Evolutionary conservation across 2,113 vertebrate species (phyloP).

Genomic region (Rhea americana): DNA sequence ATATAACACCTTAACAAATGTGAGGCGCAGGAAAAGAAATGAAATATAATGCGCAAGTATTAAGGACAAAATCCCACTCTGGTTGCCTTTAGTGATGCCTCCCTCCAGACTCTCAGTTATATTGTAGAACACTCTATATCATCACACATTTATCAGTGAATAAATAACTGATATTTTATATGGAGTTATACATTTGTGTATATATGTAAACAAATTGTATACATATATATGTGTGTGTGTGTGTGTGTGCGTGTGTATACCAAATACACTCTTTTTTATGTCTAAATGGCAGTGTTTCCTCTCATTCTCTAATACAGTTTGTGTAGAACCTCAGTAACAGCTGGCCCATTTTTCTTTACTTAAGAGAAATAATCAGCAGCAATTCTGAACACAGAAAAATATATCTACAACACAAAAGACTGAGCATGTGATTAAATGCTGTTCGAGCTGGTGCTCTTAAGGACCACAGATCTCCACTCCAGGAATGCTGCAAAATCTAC

Average conservation of each 20-base stretch:
- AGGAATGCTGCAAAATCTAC: not conserved
- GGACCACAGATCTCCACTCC: not conserved
- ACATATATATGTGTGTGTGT: not conserved
- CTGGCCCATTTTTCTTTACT: not conserved
- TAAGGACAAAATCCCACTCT: not conserved
- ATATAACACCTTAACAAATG: not conserved
- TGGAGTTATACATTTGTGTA: not conserved
- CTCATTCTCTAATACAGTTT: not conserved
- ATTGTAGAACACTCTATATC: not conserved
- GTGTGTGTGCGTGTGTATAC: too few relatives aligned
- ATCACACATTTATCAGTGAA: not conserved
- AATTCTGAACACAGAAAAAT: not conserved
- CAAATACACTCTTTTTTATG: not conserved
- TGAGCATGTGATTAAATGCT: not conserved
- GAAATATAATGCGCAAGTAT: rapidly evolving
- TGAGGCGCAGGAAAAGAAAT: not conserved
- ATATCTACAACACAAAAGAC: not conserved
- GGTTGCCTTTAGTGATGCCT: not conserved
- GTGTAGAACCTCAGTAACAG: not conserved
- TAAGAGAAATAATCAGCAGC: not conserved
- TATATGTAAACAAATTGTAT: too few relatives aligned
- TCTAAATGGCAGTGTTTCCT: not conserved
- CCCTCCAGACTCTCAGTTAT: not conserved
- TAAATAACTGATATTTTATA: not conserved
- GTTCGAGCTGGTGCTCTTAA: not conserved